Base-by-base conservation (phyloP, 2,113 vertebrate species). In the Heterotis niloticus region DNA sequence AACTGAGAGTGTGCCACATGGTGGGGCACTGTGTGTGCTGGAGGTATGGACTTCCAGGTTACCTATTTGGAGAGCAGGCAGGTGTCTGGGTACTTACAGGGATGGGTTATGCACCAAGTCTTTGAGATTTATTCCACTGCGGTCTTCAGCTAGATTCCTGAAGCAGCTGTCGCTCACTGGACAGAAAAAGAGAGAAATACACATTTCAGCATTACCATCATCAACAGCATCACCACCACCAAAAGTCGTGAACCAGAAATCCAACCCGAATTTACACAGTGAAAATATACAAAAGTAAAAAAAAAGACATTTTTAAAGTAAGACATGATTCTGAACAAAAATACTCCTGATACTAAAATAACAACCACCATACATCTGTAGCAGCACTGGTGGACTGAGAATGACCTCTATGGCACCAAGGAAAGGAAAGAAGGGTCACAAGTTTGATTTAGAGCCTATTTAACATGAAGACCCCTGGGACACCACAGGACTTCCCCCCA, bases 131-230 rank as follows among this genome's bases (percentile, higher is more conserved):
- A 99, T 93, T 75, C 98, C 98, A 90, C 97, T 99, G 88, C 98
- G 96, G 89, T 99, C 98, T 90, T 99, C 98, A 64, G 97, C 96
- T 82, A 99, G 96, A 91, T 98, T 99, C 86, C 95, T 94, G 91
- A 96, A 99, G 92, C 98, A 99, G 92, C 98, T 99, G 94, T 99
- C 98, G 85, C 98, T 99, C 93, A 99, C 98, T 99, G 91, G 81
- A 92, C 78, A 89, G 80, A 81, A 85, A 9, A 83, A 80, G 44
- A 59, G 56, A 81, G 76, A 83, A 26, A 51, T 1, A 74, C 16
- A 13, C 56, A 13, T 64, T 66, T 5, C 59, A 64, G 34, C 24
- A 64, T 16, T 0, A 44, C 7, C 34, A 7, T 7, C 34, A 44
- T 7, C 34, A 44, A 2, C 34, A 17, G 13, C 4, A 44, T 44